Percentiles rank a stretch among this genome's conserved stretches.
Conservation (phyloP, 1,140 invertebrate species). For the Euura lappo region DNA sequence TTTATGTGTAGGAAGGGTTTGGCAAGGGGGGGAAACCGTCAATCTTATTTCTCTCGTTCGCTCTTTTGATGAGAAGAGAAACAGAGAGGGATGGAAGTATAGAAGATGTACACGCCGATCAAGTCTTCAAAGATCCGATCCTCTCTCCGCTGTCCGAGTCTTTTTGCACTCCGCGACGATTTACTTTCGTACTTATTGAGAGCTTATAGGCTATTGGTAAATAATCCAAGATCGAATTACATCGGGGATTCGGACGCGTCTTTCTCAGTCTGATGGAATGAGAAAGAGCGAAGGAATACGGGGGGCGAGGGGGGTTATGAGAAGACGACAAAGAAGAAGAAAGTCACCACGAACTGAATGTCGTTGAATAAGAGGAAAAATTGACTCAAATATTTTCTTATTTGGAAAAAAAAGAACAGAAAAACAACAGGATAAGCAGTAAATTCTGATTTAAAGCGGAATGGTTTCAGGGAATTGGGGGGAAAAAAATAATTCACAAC, state of each 20-base stretch:
- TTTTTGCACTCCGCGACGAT: not conserved
- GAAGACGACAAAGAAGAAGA: too few relatives aligned
- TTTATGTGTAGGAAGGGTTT: not conserved
- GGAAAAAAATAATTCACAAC: not conserved
- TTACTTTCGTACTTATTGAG: too few relatives aligned
- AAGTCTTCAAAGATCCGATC: constrained; percentile 7
- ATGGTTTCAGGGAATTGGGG: too few relatives aligned
- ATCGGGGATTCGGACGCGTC: too few relatives aligned
- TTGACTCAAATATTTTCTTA: not conserved
- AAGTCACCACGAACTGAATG: too few relatives aligned
- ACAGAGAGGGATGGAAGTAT: too few relatives aligned
- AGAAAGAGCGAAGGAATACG: not conserved
- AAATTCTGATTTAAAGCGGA: not conserved
- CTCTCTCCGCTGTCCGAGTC: not conserved
- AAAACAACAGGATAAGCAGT: not conserved
- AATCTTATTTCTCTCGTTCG: not conserved
- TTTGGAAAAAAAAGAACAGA: not conserved
- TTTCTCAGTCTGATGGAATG: not conserved
- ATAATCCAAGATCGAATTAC: too few relatives aligned
- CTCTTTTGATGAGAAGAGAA: not conserved
- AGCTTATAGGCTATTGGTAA: too few relatives aligned
- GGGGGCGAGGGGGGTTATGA: too few relatives aligned
- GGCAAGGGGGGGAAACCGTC: not conserved
- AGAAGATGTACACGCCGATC: not conserved
- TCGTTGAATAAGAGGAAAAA: not conserved